Percentiles rank a stretch among this genome's conserved stretches.
These are phyloP conservation scores for Rhincodon typus DNA, from an alignment of 2,797 vertebrate species.

Conservation along the genomic window DNA sequence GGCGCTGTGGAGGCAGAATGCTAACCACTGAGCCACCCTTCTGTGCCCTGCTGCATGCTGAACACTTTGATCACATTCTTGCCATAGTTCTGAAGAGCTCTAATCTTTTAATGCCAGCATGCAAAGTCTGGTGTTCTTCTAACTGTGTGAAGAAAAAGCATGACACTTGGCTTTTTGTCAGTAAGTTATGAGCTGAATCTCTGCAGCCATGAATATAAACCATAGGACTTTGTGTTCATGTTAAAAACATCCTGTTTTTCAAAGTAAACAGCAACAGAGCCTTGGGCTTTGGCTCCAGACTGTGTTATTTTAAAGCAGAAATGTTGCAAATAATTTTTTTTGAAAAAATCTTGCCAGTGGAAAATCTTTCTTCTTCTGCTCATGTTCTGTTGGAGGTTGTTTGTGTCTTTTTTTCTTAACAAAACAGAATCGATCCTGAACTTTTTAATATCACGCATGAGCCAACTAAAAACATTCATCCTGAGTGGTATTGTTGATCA, in stretches of 20 bases:
- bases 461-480: not conserved
- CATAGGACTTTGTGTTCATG: not conserved
- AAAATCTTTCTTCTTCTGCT: not conserved
- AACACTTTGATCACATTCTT: no score
- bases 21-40: no score
- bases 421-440: not conserved
- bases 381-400: not conserved
- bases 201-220: slow-evolving; percentile 21
- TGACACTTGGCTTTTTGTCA: not conserved
- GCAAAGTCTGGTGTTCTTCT: not conserved
- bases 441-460: not conserved
- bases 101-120: not conserved
- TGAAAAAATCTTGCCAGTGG: not conserved
- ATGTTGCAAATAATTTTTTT: not conserved
- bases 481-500: not conserved
- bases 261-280: not conserved
- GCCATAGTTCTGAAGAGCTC: not conserved
- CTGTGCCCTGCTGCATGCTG: not conserved
- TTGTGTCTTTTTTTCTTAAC: not conserved
- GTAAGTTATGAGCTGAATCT: not conserved
- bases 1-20: no score
- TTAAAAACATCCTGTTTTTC: slow-evolving; percentile 8
- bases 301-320: not conserved
- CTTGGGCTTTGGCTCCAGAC: not conserved
- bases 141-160: not conserved